Evolutionary conservation across 2,888 invertebrate species (phyloP), one percentile per base, ranked within the genome.

Genomic region (Stenurella melanura): DNA sequence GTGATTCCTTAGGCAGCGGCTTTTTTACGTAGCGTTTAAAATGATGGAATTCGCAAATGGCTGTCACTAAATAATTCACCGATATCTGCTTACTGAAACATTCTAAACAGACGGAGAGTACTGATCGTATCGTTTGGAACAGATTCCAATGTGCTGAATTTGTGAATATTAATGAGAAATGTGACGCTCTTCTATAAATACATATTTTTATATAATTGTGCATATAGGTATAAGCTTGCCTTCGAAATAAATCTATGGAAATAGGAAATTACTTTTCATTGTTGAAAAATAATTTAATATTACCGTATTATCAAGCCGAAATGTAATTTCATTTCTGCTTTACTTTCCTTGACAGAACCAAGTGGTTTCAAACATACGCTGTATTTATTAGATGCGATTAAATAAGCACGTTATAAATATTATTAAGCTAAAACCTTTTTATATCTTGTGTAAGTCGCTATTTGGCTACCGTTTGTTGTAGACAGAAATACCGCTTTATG

Each of bases 221-320:
- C 30, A 12, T 11, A 4, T 15, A 42, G 42, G 7, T 42, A 42
- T 42, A 42, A 42, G 42, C 42, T 9, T 15, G 42, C 42, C 15
- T 42, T 15, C 42, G 15, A 42, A 42, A 42, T 42, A 57, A 18
- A 57, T 57, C 57, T 19, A 57, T 57, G 17, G 17, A 57, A 10
- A 26, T 61, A 61, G 61, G 61, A 61, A 61, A 61, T 61, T 61
- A 26, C 61, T 21, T 61, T 61, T 61, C 21, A 15, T 61, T 61
- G 26, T 61, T 19, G 18, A 26, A 61, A 61, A 61, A 21, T 61
- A n/a, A 26, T 42, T 42, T 42, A 42, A 42, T 34, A 34, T 7
- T 4, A 12, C 12, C 21, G 21, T 19, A 19, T 18, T 12, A 19
- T 18, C 4, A 60, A 60, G 19, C 60, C n/a, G 7, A 19, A 60